Conservation (phyloP, 2,113 vertebrate genomes). For the Polypterus senegalus region DNA sequence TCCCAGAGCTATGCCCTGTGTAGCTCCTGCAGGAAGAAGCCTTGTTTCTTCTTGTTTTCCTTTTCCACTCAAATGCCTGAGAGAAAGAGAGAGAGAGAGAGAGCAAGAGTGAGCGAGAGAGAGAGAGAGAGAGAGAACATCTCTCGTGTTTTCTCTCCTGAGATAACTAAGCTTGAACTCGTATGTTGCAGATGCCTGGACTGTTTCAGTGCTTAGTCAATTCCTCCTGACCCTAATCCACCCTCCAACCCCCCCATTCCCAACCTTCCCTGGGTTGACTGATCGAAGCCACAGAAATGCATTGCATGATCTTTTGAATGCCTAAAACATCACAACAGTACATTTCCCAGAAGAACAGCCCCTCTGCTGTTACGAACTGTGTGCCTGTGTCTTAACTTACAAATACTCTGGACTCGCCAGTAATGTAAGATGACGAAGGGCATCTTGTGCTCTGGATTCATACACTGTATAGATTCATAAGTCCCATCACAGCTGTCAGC, state of each 20-base stretch:
- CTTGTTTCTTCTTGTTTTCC: conserved; percentile 29
- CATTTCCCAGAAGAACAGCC: too few relatives aligned
- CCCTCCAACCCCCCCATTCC: conserved; percentile 25
- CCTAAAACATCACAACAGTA: background rate
- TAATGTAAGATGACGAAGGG: too few relatives aligned
- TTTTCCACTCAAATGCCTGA: conserved; percentile 9
- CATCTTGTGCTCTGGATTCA: too few relatives aligned
- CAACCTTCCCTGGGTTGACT: conserved; percentile 26
- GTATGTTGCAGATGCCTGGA: conserved; percentile 32
- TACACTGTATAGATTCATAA: too few relatives aligned
- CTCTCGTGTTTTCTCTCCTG: conserved; percentile 21
- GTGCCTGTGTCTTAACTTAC: too few relatives aligned
- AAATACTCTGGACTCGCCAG: too few relatives aligned
- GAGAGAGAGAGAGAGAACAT: conserved; percentile 6
- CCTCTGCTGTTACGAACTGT: too few relatives aligned
- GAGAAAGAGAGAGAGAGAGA: too few relatives aligned
- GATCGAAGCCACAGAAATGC: conserved; percentile 28
- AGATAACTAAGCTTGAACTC: conserved; percentile 15
- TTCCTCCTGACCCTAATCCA: conserved; percentile 32
- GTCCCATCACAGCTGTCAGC: too few relatives aligned
- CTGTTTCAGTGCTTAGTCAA: conserved; percentile 30
- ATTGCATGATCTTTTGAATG: conserved; percentile 17
- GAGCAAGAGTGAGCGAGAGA: too few relatives aligned
- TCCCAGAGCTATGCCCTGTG: conserved; percentile 25
- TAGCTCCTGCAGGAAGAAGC: conserved; percentile 35